Base-by-base conservation (phyloP, 2,797 vertebrate genomes). In the Pipistrellus pygmaeus region DNA sequence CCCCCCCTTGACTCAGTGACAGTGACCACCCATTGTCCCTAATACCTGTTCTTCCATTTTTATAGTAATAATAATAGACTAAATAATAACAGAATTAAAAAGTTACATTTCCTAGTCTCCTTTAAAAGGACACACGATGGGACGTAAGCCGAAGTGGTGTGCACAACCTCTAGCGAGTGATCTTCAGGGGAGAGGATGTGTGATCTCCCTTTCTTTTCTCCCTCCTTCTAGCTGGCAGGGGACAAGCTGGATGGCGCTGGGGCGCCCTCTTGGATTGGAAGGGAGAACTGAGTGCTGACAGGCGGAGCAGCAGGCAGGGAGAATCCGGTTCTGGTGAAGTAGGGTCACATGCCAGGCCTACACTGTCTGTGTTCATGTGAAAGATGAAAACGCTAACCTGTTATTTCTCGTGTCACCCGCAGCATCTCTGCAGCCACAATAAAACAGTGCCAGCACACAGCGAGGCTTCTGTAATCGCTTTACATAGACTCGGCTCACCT, bases 1-100 rank as follows among this genome's bases (percentile, higher is more conserved):
- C 91, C 32, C 9, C 9, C 25, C 38, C 95, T 46, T 30, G 66
- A 81, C 48, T n/a, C 20, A 25, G 55, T 41, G 41, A 64, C 51
- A 44, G 51, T 83, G 46, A 91, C 12, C 32, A n/a, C 6, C 27
- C 30, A n/a, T 32, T 25, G 0, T 62, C 11, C 8, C n/a, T 41
- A 9, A 6, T 75, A n/a, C 48, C 12, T 44, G 14, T 44, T 53
- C 44, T 64, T 87, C 68, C 12, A 48, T 48, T 27, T 20, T 25
- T 48, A 32, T 21, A 69, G 25, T 69, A 25, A 25, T 69, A 68
- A 25, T 30, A 62, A 72, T 46, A 62, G 53, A 46, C 38, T 55
- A 84, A 84, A 90, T 66, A 66, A 64, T 72, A 68, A 12, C 30
- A 75, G 44, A 81, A 83, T 83, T 78, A 78, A 85, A 60, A 76